A percentile compares a stretch with the other conserved stretches of the same genome.
Conservation (phyloP, 35 echinoderm and acorn worm species). For the Stichopus chloronotus region DNA sequence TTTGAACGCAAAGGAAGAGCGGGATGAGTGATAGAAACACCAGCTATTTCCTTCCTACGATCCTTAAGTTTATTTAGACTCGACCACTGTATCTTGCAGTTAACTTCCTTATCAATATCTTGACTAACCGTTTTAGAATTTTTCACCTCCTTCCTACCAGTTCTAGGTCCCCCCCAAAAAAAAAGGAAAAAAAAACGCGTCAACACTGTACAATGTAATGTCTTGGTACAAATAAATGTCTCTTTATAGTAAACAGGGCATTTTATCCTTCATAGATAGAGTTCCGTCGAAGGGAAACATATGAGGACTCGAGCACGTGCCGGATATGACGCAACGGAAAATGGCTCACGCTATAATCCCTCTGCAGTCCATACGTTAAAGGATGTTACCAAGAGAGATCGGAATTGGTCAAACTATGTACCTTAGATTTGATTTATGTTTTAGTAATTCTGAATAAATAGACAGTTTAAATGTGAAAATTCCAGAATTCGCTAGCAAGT, state of each 20-base stretch:
- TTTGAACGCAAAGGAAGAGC: no score
- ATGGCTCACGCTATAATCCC: slow-evolving; percentile 3
- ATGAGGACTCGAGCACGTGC: slow-evolving; percentile 8
- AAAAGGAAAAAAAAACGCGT: no score
- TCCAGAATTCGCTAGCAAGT: no score
- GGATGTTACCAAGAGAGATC: no score
- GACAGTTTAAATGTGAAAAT: no score
- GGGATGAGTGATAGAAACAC: neutral
- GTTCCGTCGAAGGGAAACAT: slow-evolving; percentile 49
- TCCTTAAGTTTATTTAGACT: slow-evolving; percentile 26
- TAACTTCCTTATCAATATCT: slow-evolving; percentile 34
- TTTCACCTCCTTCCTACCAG: slow-evolving; percentile 29
- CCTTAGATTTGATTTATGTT: no score
- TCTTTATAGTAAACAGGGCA: slow-evolving; percentile 36
- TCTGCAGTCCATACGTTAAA: no score
- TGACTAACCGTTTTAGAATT: neutral
- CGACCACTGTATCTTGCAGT: neutral
- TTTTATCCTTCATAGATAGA: slow-evolving; percentile 14
- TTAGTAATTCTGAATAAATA: no score
- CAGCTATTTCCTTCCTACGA: slow-evolving; percentile 26
- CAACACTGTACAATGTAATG: neutral
- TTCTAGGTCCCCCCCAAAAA: neutral
- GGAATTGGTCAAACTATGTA: no score
- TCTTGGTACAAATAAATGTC: neutral
- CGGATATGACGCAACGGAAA: slow-evolving; percentile 36